Base-by-base conservation (phyloP, 1,140 invertebrate genomes). In the Drosophila lacertosa region DNA sequence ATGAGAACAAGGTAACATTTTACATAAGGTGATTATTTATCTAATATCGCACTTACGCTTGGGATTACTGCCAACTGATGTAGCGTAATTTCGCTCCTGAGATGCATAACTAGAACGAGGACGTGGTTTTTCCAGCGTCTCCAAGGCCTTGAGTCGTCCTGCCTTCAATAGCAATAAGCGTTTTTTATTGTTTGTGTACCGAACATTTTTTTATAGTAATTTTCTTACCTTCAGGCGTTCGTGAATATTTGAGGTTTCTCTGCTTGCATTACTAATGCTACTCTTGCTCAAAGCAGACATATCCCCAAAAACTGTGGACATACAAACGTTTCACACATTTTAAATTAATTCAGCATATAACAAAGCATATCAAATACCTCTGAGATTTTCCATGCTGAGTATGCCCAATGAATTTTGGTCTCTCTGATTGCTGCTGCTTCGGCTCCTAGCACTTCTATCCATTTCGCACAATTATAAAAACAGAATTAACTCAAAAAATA, bases 371-470 rank as follows among this genome's bases (percentile, higher is more conserved):
- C 16, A 2, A 11, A 16, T 68, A 89, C 81, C 89, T 62, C 63
- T 83, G 0, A 90, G 73, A 44, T 74, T 89, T 2, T 90, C 89
- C 74, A 90, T 81, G 60, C 73, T 90, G 2, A 90, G 57, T n/a
- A 90, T 80, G 1, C 89, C 89, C 44, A 90, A 59, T 0, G 89
- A 90, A 32, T 77, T 73, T 7, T 90, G 82, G 29, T 90, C 88
- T 22, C 39, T 58, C n/a, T 53, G 50, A 39, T 53, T 82, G 20
- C 37, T 53, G 2, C 33, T 55, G 13, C 71, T 47, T 4, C 26
- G 45, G 26, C 37, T 77, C 1, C 35, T 48, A 10, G 5, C 39
- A 55, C 55, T 82, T 55, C 66, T 82, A 15, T 86, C 74, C 82
- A 88, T 86, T 65, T 7, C n/a, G 22, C n/a, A 35, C 5, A 32